Conservation (phyloP, 2,888 invertebrate species). For the Trypoxylon attenuatum region DNA sequence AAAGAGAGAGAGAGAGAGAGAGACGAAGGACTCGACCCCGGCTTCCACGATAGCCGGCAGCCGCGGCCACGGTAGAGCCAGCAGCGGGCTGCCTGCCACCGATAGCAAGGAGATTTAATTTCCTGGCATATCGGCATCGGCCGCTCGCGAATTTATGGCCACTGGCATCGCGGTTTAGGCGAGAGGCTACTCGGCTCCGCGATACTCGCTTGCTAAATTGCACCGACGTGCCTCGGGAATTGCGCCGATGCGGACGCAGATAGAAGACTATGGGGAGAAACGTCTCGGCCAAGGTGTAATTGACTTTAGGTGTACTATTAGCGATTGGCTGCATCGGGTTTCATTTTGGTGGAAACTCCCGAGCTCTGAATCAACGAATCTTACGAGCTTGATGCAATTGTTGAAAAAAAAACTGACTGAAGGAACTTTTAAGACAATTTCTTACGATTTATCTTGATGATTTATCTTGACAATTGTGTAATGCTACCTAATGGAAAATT, state of each 20-base stretch:
- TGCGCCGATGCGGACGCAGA: not conserved
- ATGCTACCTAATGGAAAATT: too few species aligned
- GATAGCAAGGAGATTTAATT: slow-evolving; percentile 16
- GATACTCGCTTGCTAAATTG: not conserved
- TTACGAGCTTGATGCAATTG: too few species aligned
- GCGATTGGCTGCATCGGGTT: too few species aligned
- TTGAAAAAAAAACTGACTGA: too few species aligned
- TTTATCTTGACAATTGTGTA: too few species aligned
- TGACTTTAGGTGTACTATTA: not conserved
- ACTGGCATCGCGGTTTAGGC: not conserved
- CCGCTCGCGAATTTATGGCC: slow-evolving; percentile 4
- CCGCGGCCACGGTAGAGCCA: not conserved
- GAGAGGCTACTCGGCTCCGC: not conserved
- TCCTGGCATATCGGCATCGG: not conserved
- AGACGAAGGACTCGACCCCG: slow-evolving; percentile 29
- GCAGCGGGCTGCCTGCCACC: too few species aligned
- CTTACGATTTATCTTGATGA: too few species aligned
- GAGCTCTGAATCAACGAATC: too few species aligned
- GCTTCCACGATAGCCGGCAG: slow-evolving; percentile 1
- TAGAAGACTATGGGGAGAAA: not conserved
- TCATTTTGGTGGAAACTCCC: too few species aligned
- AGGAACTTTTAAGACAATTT: too few species aligned
- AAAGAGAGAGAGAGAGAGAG: slow-evolving; percentile 25
- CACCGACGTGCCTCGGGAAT: not conserved
- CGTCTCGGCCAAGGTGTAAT: not conserved